These are phyloP conservation scores for Eremobia ochroleuca DNA, from an alignment of 2,888 invertebrate species.

Conservation along the genomic window DNA sequence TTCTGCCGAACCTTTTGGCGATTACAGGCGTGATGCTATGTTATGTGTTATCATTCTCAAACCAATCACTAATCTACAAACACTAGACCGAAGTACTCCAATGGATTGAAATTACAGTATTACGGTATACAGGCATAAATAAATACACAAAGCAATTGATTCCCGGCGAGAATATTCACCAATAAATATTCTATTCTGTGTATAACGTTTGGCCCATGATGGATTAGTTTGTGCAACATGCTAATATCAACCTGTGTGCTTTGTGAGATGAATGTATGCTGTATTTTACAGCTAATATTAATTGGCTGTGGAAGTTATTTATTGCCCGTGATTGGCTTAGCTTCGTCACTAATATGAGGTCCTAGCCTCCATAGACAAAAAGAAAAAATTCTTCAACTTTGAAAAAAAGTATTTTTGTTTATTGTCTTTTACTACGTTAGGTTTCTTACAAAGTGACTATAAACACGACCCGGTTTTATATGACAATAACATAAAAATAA, in stretches of 20 bases:
- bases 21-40: not conserved
- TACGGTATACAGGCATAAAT: not conserved
- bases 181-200: constrained; percentile 46
- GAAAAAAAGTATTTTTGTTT: no score
- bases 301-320: constrained; percentile 47
- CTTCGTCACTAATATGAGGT: not conserved
- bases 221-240: constrained; percentile 52
- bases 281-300: constrained; percentile 40
- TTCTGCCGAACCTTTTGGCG: not conserved
- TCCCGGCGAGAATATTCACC: constrained; percentile 30
- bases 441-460: not conserved
- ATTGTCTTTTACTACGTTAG: not conserved
- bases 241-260: constrained; percentile 44
- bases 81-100: not conserved
- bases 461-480: not conserved
- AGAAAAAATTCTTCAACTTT: no score
- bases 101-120: not conserved
- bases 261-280: constrained; percentile 40
- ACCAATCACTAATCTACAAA: not conserved
- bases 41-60: not conserved
- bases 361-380: no score
- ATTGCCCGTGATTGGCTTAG: constrained; percentile 2
- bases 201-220: constrained; percentile 41
- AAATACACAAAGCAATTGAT: constrained; percentile 7
- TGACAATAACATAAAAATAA: no score